Percentiles rank a stretch among this genome's conserved stretches.
phyloP scores from a whole-genome alignment of 1,140 invertebrate species.

The Penaeus japonicus region DNA sequence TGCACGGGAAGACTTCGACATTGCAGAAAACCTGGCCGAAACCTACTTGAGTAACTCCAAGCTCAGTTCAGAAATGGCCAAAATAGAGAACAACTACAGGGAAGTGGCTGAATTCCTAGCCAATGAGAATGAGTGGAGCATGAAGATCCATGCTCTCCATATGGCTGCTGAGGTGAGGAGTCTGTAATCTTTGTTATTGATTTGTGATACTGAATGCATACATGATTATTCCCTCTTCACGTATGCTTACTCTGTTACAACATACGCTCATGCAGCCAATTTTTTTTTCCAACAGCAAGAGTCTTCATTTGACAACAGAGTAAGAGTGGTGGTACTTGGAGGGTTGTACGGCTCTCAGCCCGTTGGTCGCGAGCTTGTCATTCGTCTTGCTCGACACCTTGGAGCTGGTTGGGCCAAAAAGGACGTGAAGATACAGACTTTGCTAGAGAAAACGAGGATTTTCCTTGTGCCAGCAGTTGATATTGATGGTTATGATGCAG shows the following conservation, averaged over 20 bases:
- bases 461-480: constrained; percentile 78
- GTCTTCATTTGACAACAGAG: constrained; percentile 67
- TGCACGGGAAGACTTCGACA: constrained; percentile 76
- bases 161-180: constrained; percentile 66
- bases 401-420: constrained; percentile 74
- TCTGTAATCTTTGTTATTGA: too few relatives aligned
- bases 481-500: constrained; percentile 56
- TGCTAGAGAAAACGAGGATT: constrained; percentile 78
- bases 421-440: constrained; percentile 70
- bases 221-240: neutral
- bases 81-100: constrained; percentile 73
- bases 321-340: constrained; percentile 82
- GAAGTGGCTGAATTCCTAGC: constrained; percentile 72
- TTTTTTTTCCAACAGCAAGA: neutral
- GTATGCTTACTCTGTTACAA: too few relatives aligned
- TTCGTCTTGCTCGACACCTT: constrained; percentile 84
- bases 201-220: too few relatives aligned
- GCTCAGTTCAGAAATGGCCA: constrained; percentile 71
- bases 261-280: neutral
- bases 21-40: constrained; percentile 67
- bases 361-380: constrained; percentile 81
- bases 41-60: constrained; percentile 74
- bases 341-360: constrained; percentile 85
- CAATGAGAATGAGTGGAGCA: constrained; percentile 71
- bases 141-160: constrained; percentile 72